These are phyloP conservation scores for Lysiphlebus fabarum DNA, from an alignment of 1,140 invertebrate genomes.

Conservation along the genomic window DNA sequence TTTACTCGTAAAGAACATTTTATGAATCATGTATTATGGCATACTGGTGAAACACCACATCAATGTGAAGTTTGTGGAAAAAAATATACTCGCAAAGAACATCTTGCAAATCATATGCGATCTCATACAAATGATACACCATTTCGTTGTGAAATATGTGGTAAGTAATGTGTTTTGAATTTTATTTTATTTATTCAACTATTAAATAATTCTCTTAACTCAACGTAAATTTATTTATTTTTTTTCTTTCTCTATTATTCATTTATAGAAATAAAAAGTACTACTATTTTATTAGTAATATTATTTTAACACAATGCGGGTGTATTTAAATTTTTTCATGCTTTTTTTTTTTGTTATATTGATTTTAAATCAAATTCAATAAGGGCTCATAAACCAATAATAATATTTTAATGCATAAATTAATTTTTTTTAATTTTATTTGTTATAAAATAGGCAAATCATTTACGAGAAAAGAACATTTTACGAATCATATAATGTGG, in stretches of 20 bases:
- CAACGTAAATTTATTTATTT: background rate
- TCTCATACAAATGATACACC: slow-evolving; percentile 81
- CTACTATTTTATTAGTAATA: too few species aligned
- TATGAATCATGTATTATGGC: slow-evolving; percentile 66
- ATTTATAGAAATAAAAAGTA: too few species aligned
- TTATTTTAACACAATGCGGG: too few species aligned
- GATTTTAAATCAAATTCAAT: slow-evolving; percentile 1
- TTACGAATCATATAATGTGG: slow-evolving; percentile 83
- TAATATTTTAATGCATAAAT: background rate
- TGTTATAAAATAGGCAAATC: slow-evolving; percentile 60
- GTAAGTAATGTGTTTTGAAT: too few species aligned
- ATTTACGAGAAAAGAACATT: slow-evolving; percentile 81
- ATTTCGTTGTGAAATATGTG: slow-evolving; percentile 78
- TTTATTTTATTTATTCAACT: too few species aligned
- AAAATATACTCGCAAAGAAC: slow-evolving; percentile 75
- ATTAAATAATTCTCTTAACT: too few species aligned
- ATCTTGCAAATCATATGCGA: slow-evolving; percentile 73
- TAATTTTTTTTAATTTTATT: slow-evolving; percentile 33
- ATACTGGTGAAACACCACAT: slow-evolving; percentile 70
- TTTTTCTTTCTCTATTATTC: too few species aligned
- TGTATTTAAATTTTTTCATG: background rate
- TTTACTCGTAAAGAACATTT: slow-evolving; percentile 68
- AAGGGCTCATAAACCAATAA: background rate
- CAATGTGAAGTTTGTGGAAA: slow-evolving; percentile 73
- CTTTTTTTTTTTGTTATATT: too few species aligned